Evolutionary conservation across 2,797 vertebrate genomes (phyloP).

Genomic region (Pampus argenteus): DNA sequence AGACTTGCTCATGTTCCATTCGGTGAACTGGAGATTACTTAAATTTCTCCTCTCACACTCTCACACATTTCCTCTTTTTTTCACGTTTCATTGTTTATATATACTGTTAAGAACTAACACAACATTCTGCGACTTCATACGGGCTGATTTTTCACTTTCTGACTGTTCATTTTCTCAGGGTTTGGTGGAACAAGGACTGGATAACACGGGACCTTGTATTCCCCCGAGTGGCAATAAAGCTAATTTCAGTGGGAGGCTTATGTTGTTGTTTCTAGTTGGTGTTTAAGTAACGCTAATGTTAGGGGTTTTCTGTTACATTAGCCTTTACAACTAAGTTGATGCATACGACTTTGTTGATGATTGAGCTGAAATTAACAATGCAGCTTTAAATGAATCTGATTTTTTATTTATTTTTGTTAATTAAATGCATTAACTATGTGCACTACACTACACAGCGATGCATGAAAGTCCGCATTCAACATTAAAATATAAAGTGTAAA

Average conservation of each 20-base stretch:
- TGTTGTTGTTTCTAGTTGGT: neutral
- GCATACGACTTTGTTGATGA: neutral
- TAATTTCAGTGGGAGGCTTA: neutral
- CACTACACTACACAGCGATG: neutral
- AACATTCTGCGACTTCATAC: no score
- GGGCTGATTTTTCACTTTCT: neutral
- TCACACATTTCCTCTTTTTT: neutral
- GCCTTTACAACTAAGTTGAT: neutral
- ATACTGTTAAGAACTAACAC: neutral
- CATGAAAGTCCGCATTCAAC: neutral
- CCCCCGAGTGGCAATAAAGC: neutral
- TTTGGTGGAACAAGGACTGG: neutral
- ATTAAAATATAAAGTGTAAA: neutral
- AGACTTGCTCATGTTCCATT: slow-evolving; percentile 13
- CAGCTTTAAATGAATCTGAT: neutral
- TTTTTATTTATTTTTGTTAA: no score
- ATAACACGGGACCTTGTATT: neutral
- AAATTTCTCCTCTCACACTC: neutral
- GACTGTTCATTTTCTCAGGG: neutral
- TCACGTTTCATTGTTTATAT: neutral
- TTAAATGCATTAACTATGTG: neutral
- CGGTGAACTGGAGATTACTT: slow-evolving; percentile 5
- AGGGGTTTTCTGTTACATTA: neutral
- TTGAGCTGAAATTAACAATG: no score
- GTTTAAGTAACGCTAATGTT: neutral